phyloP scores from a whole-genome alignment of 2,113 vertebrate genomes.

The Marcusenius ussheri region DNA sequence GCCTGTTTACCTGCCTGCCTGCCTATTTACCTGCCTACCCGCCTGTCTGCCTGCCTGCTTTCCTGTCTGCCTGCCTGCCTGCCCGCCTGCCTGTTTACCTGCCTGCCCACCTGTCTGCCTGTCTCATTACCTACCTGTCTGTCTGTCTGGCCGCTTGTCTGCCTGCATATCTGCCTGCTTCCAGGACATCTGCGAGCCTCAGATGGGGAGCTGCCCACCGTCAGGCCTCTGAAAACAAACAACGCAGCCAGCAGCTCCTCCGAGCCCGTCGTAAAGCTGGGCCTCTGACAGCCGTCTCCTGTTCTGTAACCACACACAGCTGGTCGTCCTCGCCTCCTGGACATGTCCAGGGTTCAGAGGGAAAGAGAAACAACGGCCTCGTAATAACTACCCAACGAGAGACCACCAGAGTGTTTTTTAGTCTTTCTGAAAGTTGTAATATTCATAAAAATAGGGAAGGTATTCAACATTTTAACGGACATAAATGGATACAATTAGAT shows the following conservation, averaged over 20 bases:
- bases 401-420: slow-evolving; percentile 9
- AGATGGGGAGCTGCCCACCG: background rate
- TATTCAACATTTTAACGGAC: background rate
- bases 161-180: background rate
- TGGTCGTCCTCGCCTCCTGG: slow-evolving; percentile 29
- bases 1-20: background rate
- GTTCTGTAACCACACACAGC: slow-evolving; percentile 30
- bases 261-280: slow-evolving; percentile 31
- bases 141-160: no score
- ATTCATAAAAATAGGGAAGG: background rate
- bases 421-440: background rate
- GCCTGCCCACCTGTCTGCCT: background rate
- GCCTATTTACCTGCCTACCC: background rate
- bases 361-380: slow-evolving; percentile 23
- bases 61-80: background rate
- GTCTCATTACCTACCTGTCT: background rate
- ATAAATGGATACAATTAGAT: background rate
- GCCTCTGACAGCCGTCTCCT: slow-evolving; percentile 42
- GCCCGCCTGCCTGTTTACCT: background rate
- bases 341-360: slow-evolving; percentile 34
- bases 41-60: background rate
- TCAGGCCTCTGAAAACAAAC: slow-evolving; percentile 39
- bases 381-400: background rate
- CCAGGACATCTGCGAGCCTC: slow-evolving; percentile 1
- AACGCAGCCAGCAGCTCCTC: slow-evolving; percentile 14